A percentile compares a stretch with the other conserved stretches of the same genome.
Evolutionary conservation across 2,113 vertebrate genomes (phyloP).

Genomic region (Chionodraco myersi): DNA sequence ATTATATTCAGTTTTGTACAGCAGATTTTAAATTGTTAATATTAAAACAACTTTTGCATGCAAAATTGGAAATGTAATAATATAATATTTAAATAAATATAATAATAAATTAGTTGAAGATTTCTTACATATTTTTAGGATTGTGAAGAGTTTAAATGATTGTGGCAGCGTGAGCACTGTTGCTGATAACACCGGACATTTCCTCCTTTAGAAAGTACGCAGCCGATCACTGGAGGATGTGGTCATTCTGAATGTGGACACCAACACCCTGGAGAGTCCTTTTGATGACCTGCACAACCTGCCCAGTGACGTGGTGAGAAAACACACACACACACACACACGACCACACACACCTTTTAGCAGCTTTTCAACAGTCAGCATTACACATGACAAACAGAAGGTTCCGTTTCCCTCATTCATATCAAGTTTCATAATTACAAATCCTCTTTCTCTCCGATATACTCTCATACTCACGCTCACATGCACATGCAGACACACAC

Average conservation of each 20-base stretch:
- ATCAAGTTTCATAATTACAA: conserved; percentile 16
- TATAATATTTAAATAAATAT: not conserved
- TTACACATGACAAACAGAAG: conserved; percentile 25
- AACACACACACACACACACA: conserved; percentile 9
- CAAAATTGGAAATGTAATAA: not conserved
- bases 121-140: not conserved
- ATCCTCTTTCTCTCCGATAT: conserved; percentile 10
- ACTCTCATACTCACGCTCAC: not conserved
- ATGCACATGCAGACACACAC: not conserved
- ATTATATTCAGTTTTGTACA: too few relatives aligned
- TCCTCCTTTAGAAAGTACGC: conserved; percentile 88
- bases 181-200: not conserved
- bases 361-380: conserved; percentile 8
- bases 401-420: conserved; percentile 29
- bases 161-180: not conserved
- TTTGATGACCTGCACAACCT: conserved; percentile 94
- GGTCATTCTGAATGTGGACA: conserved; percentile 96
- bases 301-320: conserved; percentile 94
- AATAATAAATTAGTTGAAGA: not conserved
- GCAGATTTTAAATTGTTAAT: not conserved
- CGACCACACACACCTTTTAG: not conserved
- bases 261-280: conserved; percentile 94
- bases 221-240: conserved; percentile 94
- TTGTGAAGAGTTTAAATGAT: not conserved
- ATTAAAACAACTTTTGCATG: not conserved